Percentiles rank a stretch among this genome's conserved stretches.
phyloP scores from a whole-genome alignment of 2,797 vertebrate genomes.

The Acanthurus tractus region DNA sequence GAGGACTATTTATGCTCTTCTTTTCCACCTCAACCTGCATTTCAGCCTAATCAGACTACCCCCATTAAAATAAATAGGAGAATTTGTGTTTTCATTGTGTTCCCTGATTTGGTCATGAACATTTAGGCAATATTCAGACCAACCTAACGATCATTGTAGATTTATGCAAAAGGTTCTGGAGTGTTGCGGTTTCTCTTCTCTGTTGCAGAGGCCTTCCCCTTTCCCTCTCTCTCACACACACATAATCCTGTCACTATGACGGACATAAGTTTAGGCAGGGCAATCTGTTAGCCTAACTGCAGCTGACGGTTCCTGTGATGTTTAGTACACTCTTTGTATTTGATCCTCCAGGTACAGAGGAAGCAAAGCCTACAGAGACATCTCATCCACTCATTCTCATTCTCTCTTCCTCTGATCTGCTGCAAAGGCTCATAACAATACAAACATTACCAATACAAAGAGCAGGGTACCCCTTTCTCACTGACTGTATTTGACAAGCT shows the following conservation, averaged over 20 bases:
- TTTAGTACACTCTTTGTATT: constrained; percentile 61
- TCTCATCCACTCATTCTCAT: constrained; percentile 62
- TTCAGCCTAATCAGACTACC: neutral
- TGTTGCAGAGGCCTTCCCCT: too few relatives aligned
- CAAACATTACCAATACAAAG: constrained; percentile 32
- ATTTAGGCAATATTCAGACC: too few relatives aligned
- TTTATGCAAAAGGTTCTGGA: too few relatives aligned
- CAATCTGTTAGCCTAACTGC: constrained; percentile 75
- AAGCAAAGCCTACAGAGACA: constrained; percentile 67
- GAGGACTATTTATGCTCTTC: neutral
- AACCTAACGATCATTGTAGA: too few relatives aligned
- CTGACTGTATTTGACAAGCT: constrained; percentile 24
- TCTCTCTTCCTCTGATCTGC: constrained; percentile 65
- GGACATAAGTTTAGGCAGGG: constrained; percentile 65
- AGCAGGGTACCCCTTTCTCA: neutral
- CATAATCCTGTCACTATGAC: constrained; percentile 48
- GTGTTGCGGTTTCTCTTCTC: too few relatives aligned
- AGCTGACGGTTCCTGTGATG: constrained; percentile 75
- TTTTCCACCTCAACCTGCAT: neutral
- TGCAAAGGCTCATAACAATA: constrained; percentile 53
- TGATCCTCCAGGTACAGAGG: constrained; percentile 78
- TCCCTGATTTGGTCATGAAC: too few relatives aligned
- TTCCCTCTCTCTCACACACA: constrained; percentile 17
- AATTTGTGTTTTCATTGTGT: too few relatives aligned
- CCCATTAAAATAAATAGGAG: too few relatives aligned